Evolutionary conservation across 2,113 vertebrate species (phyloP).

Genomic region (Campylorhamphus procurvoides): DNA sequence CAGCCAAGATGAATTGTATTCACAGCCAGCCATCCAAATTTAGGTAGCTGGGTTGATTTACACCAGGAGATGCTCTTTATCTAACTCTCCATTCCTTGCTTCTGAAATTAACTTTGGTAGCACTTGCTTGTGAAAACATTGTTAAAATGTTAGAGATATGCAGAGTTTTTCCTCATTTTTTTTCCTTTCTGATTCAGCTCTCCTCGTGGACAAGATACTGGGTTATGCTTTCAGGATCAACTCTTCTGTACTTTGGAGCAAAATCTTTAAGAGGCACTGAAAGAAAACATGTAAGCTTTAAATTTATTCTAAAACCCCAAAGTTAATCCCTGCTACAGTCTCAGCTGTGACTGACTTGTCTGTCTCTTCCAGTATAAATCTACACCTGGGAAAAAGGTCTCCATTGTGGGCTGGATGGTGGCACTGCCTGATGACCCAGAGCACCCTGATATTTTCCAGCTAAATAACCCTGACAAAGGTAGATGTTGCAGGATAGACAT

Average conservation of each 20-base stretch:
- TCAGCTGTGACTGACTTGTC: background rate
- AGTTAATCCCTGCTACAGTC: background rate
- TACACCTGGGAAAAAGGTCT: conserved; percentile 90
- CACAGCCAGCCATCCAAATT: background rate
- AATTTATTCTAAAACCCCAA: background rate
- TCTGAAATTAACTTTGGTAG: background rate
- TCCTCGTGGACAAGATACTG: conserved; percentile 88
- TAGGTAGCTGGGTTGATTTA: background rate
- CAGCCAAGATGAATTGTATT: background rate
- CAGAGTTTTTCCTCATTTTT: background rate
- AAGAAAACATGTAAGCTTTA: conserved; percentile 86
- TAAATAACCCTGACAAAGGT: conserved; percentile 97
- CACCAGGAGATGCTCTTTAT: background rate
- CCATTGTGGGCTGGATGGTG: conserved; percentile 92
- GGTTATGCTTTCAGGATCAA: conserved; percentile 88
- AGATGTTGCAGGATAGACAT: background rate
- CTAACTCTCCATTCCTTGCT: background rate
- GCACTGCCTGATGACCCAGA: conserved; percentile 90
- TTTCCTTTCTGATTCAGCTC: conserved; percentile 64
- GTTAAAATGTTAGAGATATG: background rate
- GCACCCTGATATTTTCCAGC: conserved; percentile 93
- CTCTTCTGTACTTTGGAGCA: conserved; percentile 89
- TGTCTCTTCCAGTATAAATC: conserved; percentile 87
- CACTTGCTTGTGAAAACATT: background rate
- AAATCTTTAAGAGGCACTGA: conserved; percentile 92